phyloP scores from a whole-genome alignment of 2,888 invertebrate genomes.

The Leptopilina drosophilae region DNA sequence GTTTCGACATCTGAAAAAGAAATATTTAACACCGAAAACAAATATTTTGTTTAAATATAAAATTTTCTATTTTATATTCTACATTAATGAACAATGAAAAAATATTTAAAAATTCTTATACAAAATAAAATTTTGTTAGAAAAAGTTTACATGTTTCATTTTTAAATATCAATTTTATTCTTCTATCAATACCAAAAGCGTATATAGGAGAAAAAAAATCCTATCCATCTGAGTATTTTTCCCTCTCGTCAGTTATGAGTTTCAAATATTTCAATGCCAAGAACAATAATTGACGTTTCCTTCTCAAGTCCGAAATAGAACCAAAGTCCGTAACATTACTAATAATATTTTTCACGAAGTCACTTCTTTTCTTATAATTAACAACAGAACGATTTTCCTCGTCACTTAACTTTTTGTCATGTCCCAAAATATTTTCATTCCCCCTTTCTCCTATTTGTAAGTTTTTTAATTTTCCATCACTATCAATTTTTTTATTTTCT shows the following conservation, averaged over 20 bases:
- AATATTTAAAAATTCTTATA: too few relatives aligned
- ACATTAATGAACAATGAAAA: too few relatives aligned
- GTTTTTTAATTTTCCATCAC: neutral
- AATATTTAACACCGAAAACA: too few relatives aligned
- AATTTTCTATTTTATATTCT: too few relatives aligned
- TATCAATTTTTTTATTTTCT: neutral
- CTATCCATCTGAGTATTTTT: neutral
- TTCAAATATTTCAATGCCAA: slow-evolving; percentile 18
- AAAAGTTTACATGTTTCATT: too few relatives aligned
- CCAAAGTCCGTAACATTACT: neutral
- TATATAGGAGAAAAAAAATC: too few relatives aligned
- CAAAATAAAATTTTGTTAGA: too few relatives aligned
- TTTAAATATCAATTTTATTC: too few relatives aligned
- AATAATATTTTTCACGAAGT: slow-evolving; percentile 1
- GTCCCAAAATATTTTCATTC: neutral
- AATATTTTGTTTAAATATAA: too few relatives aligned
- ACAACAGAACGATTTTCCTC: neutral
- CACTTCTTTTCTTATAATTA: neutral
- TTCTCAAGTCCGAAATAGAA: neutral
- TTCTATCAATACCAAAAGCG: too few relatives aligned
- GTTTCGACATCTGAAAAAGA: too few relatives aligned
- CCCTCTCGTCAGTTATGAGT: neutral
- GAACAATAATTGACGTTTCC: slow-evolving; percentile 1
- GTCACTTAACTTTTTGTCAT: neutral
- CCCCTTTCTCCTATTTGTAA: neutral